Base-by-base conservation (phyloP, 1,140 invertebrate genomes). In the Achatina immaculata region DNA sequence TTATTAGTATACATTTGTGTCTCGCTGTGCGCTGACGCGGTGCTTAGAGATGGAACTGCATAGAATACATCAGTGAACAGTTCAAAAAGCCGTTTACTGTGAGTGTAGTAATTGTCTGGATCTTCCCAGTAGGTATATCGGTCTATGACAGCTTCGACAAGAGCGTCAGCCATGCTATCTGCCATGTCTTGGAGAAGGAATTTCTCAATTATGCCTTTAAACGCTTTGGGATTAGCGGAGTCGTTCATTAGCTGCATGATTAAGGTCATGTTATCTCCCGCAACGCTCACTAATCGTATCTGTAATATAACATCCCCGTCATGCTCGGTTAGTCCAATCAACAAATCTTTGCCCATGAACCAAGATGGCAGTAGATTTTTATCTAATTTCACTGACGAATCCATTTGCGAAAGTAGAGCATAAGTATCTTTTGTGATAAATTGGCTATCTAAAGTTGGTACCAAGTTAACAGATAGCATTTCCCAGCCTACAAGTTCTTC, bases 111-210 rank as follows among this genome's bases (percentile, higher is more conserved):
- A 21, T 73, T 28, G 0, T 48, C 34, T 11, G 71, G 71, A 3
- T 43, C 28, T 48, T 51, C 42, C 71, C 71, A 73, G 28, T 73
- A 19, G 1, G 28, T 73, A n/a, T 73, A 73, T 3, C 71, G 71
- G 31, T 73, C 43, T 3, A 73, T 9, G 21, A 73, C 28, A 34
- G 43, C 19, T 3, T 51, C 28, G 43, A 73, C 28, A 28, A 43
- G 31, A 28, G n/a, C 9, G 0, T 73, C 42, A 48, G 48, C 43
- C 24, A 73, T 34, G 31, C 9, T 34, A 4, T 73, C 71, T 1
- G 2, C 31, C 9, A 40, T 48, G 4, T 36, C 34, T 21, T 73
- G 31, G 2, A 7, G 38, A 14, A 73, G 48, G 9, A 24, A 34
- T 3, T 6, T 28, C 2, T 24, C n/a, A n/a, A 73, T 48, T 40